These are phyloP conservation scores for Cryptoblepharus egeriae DNA, from an alignment of 2,797 vertebrate species.

Conservation along the genomic window DNA sequence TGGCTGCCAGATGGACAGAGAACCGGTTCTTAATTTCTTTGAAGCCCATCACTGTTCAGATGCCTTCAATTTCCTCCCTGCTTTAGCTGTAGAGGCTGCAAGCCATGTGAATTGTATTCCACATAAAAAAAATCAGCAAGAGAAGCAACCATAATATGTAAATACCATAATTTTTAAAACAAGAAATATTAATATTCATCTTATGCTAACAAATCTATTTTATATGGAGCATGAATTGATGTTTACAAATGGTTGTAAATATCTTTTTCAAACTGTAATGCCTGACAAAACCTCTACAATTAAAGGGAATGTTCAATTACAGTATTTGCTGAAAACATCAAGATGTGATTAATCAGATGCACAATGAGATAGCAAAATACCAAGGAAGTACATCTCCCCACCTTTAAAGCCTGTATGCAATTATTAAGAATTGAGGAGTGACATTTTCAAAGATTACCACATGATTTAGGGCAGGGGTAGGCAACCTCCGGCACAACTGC, in stretches of 20 bases:
- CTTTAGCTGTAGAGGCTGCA: background rate
- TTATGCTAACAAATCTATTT: background rate
- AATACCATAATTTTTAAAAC: background rate
- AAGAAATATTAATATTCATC: background rate
- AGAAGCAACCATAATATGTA: background rate
- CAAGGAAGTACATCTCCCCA: slow-evolving; percentile 44
- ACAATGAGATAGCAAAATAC: slow-evolving; percentile 59
- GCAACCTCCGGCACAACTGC: too few species aligned
- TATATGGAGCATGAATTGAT: background rate
- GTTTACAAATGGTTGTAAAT: background rate
- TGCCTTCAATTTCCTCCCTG: slow-evolving; percentile 4
- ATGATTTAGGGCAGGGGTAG: background rate
- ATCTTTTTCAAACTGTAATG: background rate
- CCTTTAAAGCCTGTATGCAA: slow-evolving; percentile 22
- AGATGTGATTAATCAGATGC: slow-evolving; percentile 67
- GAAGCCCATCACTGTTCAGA: background rate
- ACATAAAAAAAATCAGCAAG: slow-evolving; percentile 33
- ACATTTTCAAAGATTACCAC: background rate
- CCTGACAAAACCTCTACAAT: background rate
- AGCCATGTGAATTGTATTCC: slow-evolving; percentile 26
- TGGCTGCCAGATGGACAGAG: too few species aligned
- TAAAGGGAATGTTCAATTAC: slow-evolving; percentile 49
- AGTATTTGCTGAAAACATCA: slow-evolving; percentile 55
- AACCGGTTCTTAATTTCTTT: too few species aligned
- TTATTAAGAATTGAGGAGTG: slow-evolving; percentile 2